phyloP scores from a whole-genome alignment of 2,888 invertebrate species.

The Microctonus brassicae region DNA sequence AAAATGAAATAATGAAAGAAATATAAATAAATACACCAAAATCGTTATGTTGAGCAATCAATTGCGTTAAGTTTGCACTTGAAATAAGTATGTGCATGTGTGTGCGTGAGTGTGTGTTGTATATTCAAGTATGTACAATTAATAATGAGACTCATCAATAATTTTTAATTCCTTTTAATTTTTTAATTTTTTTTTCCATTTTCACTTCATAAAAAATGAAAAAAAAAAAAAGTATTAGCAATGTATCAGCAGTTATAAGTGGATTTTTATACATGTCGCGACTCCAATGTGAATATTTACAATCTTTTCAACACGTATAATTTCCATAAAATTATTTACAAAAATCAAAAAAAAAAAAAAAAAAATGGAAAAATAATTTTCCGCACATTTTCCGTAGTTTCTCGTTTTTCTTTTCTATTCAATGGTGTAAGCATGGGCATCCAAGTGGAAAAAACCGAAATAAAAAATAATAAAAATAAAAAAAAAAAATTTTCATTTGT shows the following conservation, averaged over 20 bases:
- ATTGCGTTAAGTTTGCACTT: slow-evolving; percentile 18
- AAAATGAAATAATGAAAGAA: neutral
- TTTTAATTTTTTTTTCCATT: neutral
- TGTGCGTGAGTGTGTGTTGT: neutral
- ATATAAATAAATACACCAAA: neutral
- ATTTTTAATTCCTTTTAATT: neutral
- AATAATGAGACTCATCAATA: neutral
- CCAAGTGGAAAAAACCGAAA: neutral
- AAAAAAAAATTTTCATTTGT: slow-evolving; percentile 1
- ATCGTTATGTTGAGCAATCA: slow-evolving; percentile 8
- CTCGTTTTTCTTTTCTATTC: neutral
- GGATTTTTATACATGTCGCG: slow-evolving; percentile 28
- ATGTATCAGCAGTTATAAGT: neutral
- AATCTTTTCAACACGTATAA: slow-evolving; percentile 10
- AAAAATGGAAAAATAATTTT: neutral
- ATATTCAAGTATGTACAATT: neutral
- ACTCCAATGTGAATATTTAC: slow-evolving; percentile 28
- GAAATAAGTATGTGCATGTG: neutral
- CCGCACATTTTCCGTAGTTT: slow-evolving; percentile 5
- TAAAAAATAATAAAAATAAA: neutral
- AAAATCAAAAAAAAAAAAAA: slow-evolving; percentile 4
- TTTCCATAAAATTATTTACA: neutral
- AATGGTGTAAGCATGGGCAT: neutral
- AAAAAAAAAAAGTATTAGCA: neutral
- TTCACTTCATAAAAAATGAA: neutral